Percentiles rank a stretch among this genome's conserved stretches.
Evolutionary conservation across 1,140 invertebrate genomes (phyloP).

Genomic region (Cataglyphis hispanica): DNA sequence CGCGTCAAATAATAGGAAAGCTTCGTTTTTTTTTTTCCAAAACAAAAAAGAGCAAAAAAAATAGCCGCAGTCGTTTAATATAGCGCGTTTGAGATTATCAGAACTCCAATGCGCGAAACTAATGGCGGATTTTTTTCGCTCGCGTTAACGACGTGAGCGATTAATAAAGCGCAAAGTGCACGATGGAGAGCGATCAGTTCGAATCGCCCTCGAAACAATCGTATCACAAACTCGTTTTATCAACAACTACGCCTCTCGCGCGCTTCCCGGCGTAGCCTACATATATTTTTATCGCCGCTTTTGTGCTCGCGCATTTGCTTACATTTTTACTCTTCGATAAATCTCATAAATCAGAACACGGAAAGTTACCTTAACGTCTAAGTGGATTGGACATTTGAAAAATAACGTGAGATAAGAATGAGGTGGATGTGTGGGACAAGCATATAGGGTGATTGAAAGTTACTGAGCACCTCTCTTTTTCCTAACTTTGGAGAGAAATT

Average conservation of each 20-base stretch:
- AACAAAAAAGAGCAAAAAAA: not conserved
- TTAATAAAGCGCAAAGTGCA: slow-evolving; percentile 49
- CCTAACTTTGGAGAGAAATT: slow-evolving; percentile 49
- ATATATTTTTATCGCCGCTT: slow-evolving; percentile 54
- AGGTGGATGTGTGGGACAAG: slow-evolving; percentile 13
- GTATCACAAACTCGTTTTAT: slow-evolving; percentile 61
- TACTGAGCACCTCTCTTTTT: slow-evolving; percentile 28
- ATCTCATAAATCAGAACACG: slow-evolving; percentile 28
- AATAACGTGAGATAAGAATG: slow-evolving; percentile 44
- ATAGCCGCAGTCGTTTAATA: slow-evolving; percentile 29
- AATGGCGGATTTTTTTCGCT: slow-evolving; percentile 50
- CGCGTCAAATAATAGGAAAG: slow-evolving; percentile 38
- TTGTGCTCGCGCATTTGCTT: slow-evolving; percentile 29
- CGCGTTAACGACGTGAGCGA: slow-evolving; percentile 8
- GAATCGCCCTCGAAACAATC: slow-evolving; percentile 55
- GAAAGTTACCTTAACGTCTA: slow-evolving; percentile 8
- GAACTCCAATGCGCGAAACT: not conserved
- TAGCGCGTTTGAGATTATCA: slow-evolving; percentile 38
- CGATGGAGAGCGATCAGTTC: slow-evolving; percentile 35
- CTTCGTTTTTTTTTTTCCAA: not conserved
- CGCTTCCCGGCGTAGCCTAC: slow-evolving; percentile 23
- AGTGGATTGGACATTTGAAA: slow-evolving; percentile 39
- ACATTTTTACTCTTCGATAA: slow-evolving; percentile 45
- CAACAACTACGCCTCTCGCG: slow-evolving; percentile 23
- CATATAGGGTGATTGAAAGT: slow-evolving; percentile 49